Conservation (phyloP, 2,888 invertebrate genomes). For the Myathropa florea region DNA sequence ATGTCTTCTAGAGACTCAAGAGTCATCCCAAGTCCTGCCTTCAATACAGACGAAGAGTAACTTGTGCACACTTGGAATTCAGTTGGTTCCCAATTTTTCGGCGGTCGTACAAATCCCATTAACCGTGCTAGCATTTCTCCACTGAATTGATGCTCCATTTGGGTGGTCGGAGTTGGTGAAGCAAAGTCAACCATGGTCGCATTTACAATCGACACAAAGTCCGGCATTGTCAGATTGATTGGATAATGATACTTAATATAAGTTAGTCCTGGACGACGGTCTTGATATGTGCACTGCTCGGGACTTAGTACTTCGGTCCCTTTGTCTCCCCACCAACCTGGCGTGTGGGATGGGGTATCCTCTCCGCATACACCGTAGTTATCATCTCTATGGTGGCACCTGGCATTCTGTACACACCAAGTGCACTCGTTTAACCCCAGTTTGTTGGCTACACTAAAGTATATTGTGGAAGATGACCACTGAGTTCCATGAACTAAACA, state of each 20-base stretch:
- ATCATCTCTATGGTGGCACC: conserved; percentile 93
- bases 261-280: conserved; percentile 92
- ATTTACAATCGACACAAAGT: conserved; percentile 92
- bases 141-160: conserved; percentile 85
- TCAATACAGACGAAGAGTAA: conserved; percentile 87
- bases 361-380: conserved; percentile 90
- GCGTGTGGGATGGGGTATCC: conserved; percentile 90
- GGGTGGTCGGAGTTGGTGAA: conserved; percentile 86
- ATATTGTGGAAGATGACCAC: conserved; percentile 73
- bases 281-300: conserved; percentile 89
- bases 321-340: conserved; percentile 95
- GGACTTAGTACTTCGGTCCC: conserved; percentile 89
- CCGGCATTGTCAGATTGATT: conserved; percentile 93
- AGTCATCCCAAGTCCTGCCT: conserved; percentile 81
- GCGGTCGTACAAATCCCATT: conserved; percentile 91
- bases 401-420: conserved; percentile 96
- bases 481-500: conserved; percentile 88
- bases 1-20: conserved; percentile 81
- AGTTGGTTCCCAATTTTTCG: conserved; percentile 88
- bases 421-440: conserved; percentile 90
- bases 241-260: conserved; percentile 94
- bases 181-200: conserved; percentile 91
- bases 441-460: conserved; percentile 87
- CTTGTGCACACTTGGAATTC: conserved; percentile 89
- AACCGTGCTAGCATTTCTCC: conserved; percentile 90